Evolutionary conservation across 2,888 invertebrate genomes (phyloP), one percentile per base, ranked within the genome.

Genomic region (Lamellibrachia columna): DNA sequence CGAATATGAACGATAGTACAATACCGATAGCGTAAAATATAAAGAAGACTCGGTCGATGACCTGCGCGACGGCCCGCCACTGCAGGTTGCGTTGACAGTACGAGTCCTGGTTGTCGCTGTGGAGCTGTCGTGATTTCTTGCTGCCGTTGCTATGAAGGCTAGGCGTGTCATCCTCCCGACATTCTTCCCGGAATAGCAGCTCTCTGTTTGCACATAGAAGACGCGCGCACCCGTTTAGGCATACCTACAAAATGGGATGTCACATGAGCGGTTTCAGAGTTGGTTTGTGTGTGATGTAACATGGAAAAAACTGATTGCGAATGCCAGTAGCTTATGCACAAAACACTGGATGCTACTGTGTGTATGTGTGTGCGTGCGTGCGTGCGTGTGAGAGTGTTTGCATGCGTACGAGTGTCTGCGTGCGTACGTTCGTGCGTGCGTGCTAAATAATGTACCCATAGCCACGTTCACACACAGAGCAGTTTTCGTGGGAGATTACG

Each of bases 31-130:
- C 93, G 90, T 93, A 94, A 28, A 93, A 60, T 9, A 94, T 58
- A 92, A 94, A 94, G 92, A 93, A 94, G 22, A 94, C 60, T 15
- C 94, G 53, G 92, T 94, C 94, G n/a, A 94, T 92, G 22, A 93
- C 93, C 9, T 92, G 91, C 55, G 92, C 91, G 40, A 75, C 53
- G 90, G 55, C 53, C 28, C 91, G 52, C 91, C 91, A 53, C 28
- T 53, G 58, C 75, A 40, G 58, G 53, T 52, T 92, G 11, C 90
- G 75, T 53, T 75, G 92, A 52, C 40, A 53, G 28, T 58, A 40
- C 3, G 92, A 90, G 92, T 92, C 60, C n/a, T 28, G 28, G 22
- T 9, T 22, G 9, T n/a, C 52, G 53, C n/a, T 58, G 28, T 55
- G 53, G 6, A 53, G 53, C 58, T 58, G 53, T 15, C 53, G 91